Base-by-base conservation (phyloP, 2,888 invertebrate species). In the Habroteleia sp. region DNA sequence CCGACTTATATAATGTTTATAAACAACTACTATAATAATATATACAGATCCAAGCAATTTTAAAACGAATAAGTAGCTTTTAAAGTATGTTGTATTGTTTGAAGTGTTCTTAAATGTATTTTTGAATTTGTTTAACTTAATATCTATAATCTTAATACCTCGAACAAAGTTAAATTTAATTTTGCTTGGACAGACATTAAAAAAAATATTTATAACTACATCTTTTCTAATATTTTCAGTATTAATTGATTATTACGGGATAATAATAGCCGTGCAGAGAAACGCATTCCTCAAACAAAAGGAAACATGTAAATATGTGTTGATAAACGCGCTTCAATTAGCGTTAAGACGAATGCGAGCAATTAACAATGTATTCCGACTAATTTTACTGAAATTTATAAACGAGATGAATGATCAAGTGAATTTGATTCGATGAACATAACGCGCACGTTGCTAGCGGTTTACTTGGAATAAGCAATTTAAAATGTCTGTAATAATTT, bases 231-330 rank as follows among this genome's bases (percentile, higher is more conserved):
- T 35, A 11, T 62, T 52, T 54, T 10, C 46, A 54, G 46, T 54
- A 72, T 63, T 56, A 56, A 74, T 62, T 33, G 13, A 66, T 56
- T 69, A 62, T 75, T 75, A 69, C 52, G 54, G 65, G 52, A 65
- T 48, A 54, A 63, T 65, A 54, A 37, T 58, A 71, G 42, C 79
- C 85, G 82, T 85, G 85, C 85, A 84, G 50, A 81, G 78, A 83
- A 83, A 78, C 72, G 77, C 85, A 85, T 85, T 85, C 85, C 79
- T 81, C 83, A 83, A 78, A 81, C 80, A 82, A 46, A 58, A 71
- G 76, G 76, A 78, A 73, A 73, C 76, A 78, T 73, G 66, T 75
- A 71, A 76, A 75, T 77, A n/a, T 69, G 33, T 69, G 60, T 60
- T 50, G 58, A 50, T 60, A 33, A 44, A 52, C 60, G 56, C 60